Conservation (phyloP, 35 echinoderm and acorn worm species). For the Diadema setosum region DNA sequence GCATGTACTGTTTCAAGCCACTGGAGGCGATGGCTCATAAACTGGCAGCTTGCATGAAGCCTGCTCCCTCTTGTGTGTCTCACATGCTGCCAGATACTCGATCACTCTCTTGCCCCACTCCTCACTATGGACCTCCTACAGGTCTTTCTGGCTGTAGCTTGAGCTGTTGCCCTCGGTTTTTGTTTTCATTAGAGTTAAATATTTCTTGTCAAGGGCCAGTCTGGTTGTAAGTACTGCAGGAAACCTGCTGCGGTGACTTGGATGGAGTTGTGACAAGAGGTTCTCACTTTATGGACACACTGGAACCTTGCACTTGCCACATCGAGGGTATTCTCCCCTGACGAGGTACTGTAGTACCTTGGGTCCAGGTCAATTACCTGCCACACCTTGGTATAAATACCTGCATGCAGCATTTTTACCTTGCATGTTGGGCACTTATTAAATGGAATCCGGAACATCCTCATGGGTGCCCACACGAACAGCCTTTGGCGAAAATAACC, state of each 20-base stretch:
- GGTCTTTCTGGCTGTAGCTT: not conserved
- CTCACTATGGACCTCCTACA: not conserved
- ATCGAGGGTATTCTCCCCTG: constrained; percentile 4
- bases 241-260: not conserved
- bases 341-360: constrained; percentile 45
- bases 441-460: constrained; percentile 37
- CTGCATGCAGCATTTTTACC: not conserved
- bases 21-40: no score
- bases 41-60: no score
- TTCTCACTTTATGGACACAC: constrained; percentile 11
- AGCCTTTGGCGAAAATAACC: no score
- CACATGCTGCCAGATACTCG: no score
- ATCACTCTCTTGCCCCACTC: no score
- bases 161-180: not conserved
- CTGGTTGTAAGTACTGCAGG: not conserved
- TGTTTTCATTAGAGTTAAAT: not conserved
- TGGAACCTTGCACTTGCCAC: constrained; percentile 9
- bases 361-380: constrained; percentile 27
- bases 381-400: constrained; percentile 25
- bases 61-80: no score
- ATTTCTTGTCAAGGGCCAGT: not conserved
- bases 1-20: no score
- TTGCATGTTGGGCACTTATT: constrained; percentile 15
- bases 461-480: constrained; percentile 29
- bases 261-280: not conserved